These are phyloP conservation scores for Meles meles DNA, from an alignment of 2,113 vertebrate species.

Conservation along the genomic window DNA sequence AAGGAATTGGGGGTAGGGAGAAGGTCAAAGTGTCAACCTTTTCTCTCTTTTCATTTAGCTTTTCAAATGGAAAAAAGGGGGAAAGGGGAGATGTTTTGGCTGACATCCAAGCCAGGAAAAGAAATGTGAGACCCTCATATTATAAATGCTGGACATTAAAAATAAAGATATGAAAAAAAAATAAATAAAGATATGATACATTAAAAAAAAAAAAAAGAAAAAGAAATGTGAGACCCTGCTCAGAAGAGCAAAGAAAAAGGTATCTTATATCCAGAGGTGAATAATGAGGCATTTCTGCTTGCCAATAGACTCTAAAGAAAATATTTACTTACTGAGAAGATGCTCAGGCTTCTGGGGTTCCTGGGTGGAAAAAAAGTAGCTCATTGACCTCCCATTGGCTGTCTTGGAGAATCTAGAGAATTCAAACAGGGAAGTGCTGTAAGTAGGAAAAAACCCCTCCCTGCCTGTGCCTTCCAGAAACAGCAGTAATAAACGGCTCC, in stretches of 20 bases:
- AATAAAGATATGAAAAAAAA: no score
- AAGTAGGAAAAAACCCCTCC: neutral
- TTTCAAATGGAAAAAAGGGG: slow-evolving; percentile 46
- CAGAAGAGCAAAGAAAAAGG: neutral
- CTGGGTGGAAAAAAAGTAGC: neutral
- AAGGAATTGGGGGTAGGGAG: neutral
- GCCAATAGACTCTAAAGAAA: neutral
- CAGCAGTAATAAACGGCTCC: neutral
- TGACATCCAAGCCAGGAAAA: neutral
- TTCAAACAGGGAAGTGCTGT: neutral
- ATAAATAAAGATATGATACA: no score
- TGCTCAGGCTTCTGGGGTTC: neutral
- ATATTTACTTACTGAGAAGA: slow-evolving; percentile 44
- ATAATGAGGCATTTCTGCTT: slow-evolving; percentile 21
- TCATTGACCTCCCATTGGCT: neutral
- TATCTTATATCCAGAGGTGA: neutral
- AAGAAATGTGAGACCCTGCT: neutral
- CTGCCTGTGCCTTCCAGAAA: neutral
- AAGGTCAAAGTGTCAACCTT: slow-evolving; percentile 29
- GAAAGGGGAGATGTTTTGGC: slow-evolving; percentile 9
- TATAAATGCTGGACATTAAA: no score
- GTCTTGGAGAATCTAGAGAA: neutral
- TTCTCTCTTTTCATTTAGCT: slow-evolving; percentile 1
- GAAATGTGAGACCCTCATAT: no score
- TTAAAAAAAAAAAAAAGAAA: no score